Evolutionary conservation across 2,888 invertebrate genomes (phyloP).

Genomic region (Lamellibrachia columna): DNA sequence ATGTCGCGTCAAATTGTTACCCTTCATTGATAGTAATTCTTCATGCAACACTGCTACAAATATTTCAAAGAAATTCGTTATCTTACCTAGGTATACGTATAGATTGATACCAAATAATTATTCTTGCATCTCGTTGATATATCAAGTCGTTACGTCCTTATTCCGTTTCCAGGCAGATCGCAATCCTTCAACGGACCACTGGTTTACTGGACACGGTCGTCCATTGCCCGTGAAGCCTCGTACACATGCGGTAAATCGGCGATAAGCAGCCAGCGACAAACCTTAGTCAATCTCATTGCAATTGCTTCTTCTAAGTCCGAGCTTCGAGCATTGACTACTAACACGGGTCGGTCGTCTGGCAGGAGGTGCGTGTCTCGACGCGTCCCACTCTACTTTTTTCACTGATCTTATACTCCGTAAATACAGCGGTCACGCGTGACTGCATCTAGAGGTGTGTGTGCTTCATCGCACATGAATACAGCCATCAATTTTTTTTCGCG

Average conservation of each 20-base stretch:
- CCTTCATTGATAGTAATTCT: neutral
- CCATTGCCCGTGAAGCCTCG: too few relatives aligned
- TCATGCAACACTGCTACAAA: neutral
- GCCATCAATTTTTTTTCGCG: neutral
- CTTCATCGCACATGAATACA: neutral
- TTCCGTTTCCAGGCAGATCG: neutral
- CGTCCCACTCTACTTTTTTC: neutral
- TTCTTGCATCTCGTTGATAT: neutral
- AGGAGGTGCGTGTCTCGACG: neutral
- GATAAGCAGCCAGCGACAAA: neutral
- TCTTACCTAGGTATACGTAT: neutral
- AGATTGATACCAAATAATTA: neutral
- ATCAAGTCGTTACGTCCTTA: neutral
- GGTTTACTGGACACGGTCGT: neutral
- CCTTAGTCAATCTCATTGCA: neutral
- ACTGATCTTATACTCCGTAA: neutral
- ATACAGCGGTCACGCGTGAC: neutral
- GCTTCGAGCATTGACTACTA: neutral
- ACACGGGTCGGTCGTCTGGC: neutral
- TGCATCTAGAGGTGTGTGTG: neutral
- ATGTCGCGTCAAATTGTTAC: neutral
- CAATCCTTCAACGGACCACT: neutral
- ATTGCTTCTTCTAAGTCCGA: neutral
- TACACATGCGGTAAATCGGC: neutral
- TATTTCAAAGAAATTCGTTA: neutral